A percentile compares a stretch with the other conserved stretches of the same genome.
Conservation (phyloP, 2,888 invertebrate genomes). For the Idaea biselata region DNA sequence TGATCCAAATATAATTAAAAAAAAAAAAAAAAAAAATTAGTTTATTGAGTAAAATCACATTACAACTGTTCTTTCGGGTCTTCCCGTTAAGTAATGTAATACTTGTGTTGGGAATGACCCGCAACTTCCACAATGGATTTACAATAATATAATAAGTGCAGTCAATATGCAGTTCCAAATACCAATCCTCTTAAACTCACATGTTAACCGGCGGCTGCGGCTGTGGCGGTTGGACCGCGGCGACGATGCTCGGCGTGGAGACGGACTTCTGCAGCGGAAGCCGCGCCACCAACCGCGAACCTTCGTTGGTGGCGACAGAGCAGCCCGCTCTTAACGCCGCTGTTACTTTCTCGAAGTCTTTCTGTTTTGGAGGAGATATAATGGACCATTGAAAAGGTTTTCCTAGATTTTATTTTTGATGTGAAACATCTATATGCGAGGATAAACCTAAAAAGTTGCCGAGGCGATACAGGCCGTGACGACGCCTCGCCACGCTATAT, state of each 20-base stretch:
- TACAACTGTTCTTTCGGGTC: too few relatives aligned
- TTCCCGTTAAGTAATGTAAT: too few relatives aligned
- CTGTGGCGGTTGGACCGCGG: constrained; percentile 69
- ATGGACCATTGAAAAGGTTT: background rate
- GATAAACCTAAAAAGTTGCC: too few relatives aligned
- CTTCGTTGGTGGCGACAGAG: constrained; percentile 56
- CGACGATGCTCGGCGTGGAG: constrained; percentile 93
- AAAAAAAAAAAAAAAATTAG: too few relatives aligned
- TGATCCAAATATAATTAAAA: too few relatives aligned
- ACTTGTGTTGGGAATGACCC: too few relatives aligned
- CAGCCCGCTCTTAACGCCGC: constrained; percentile 58
- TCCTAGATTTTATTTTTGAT: constrained; percentile 3
- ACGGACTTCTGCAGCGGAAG: constrained; percentile 93
- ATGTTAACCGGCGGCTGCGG: constrained; percentile 54
- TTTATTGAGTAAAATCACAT: too few relatives aligned
- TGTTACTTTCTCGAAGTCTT: constrained; percentile 86
- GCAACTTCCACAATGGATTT: too few relatives aligned
- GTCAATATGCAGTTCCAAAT: background rate
- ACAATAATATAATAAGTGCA: too few relatives aligned
- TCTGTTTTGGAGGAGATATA: constrained; percentile 60
- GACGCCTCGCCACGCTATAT: too few relatives aligned
- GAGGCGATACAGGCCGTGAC: too few relatives aligned
- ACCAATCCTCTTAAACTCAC: constrained; percentile 40
- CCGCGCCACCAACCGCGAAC: constrained; percentile 65
- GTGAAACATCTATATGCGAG: too few relatives aligned